Evolutionary conservation across 2,888 invertebrate species (phyloP), one percentile per base, ranked within the genome.

Genomic region (Halictus ligatus): DNA sequence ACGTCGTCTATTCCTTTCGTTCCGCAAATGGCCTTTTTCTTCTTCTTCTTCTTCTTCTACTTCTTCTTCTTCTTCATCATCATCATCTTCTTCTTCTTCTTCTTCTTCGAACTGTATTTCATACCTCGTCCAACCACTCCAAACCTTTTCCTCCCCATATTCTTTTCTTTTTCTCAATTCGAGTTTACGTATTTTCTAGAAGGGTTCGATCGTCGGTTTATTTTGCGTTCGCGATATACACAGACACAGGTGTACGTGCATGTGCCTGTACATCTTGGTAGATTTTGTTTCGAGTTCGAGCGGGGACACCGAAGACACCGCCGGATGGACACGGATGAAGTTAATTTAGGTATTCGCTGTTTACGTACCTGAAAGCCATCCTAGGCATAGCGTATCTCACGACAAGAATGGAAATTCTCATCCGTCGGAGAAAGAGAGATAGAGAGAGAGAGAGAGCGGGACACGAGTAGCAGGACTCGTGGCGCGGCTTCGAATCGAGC

Each of bases 301-400:
- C 80, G 85, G 80, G 85, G 82, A 78, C 43, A 78, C 48, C 35
- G 79, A 75, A 74, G 76, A 71, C 73, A 77, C 78, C 81, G 88
- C 82, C 83, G 88, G 72, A 77, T 21, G 69, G 21, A 40, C 46
- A 54, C 72, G 83, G 40, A 76, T 72, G 81, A 85, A 78, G 83
- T 89, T 86, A 81, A 86, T 85, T 91, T 86, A 90, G 88, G 85
- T 85, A 79, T 88, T 83, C 78, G 83, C 88, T 91, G 75, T 85
- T 85, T 87, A 88, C 83, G 91, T 91, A 91, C 91, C 91, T 89
- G 91, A 91, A 86, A 91, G 90, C 89, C 91, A 91, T 88, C 81
- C 69, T 69, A 69, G 83, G 79, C 84, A 74, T 81, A 84, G 83
- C 78, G 69, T 77, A 83, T 83, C 83, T 78, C 80, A 69, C 84